Evolutionary conservation across 2,888 invertebrate genomes (phyloP).

Genomic region (Lasioglossum vierecki): DNA sequence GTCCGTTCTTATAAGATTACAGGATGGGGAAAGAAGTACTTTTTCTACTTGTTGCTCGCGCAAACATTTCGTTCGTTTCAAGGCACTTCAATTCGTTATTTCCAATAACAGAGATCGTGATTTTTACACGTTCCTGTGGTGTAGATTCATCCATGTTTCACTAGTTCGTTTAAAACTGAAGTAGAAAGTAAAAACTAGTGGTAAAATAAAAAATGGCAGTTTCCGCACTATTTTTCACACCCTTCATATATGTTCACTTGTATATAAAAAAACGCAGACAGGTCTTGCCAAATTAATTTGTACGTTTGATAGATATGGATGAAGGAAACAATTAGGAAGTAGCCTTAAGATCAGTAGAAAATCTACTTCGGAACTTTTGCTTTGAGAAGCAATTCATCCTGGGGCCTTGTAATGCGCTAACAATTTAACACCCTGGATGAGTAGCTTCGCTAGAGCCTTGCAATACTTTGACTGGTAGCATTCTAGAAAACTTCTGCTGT

Average conservation of each 20-base stretch:
- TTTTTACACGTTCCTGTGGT: neutral
- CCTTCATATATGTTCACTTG: neutral
- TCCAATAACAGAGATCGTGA: neutral
- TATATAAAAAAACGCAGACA: too few species aligned
- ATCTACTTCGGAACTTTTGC: neutral
- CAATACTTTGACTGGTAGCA: neutral
- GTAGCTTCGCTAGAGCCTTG: neutral
- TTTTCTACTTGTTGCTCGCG: constrained; percentile 19
- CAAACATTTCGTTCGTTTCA: neutral
- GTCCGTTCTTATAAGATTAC: neutral
- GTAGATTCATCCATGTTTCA: neutral
- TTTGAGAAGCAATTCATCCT: neutral
- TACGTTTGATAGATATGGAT: neutral
- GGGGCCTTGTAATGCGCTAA: neutral
- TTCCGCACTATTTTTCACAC: neutral
- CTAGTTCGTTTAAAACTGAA: neutral
- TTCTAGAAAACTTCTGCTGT: neutral
- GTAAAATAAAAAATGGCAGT: neutral
- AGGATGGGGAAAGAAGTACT: neutral
- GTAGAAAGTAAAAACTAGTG: neutral
- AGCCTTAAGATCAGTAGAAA: neutral
- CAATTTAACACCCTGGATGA: neutral
- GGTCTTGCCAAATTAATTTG: neutral
- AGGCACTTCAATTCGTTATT: neutral
- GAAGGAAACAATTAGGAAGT: neutral